Evolutionary conservation across 2,888 invertebrate species (phyloP), one percentile per base, ranked within the genome.

Genomic region (Ditylenchus weischeri): DNA sequence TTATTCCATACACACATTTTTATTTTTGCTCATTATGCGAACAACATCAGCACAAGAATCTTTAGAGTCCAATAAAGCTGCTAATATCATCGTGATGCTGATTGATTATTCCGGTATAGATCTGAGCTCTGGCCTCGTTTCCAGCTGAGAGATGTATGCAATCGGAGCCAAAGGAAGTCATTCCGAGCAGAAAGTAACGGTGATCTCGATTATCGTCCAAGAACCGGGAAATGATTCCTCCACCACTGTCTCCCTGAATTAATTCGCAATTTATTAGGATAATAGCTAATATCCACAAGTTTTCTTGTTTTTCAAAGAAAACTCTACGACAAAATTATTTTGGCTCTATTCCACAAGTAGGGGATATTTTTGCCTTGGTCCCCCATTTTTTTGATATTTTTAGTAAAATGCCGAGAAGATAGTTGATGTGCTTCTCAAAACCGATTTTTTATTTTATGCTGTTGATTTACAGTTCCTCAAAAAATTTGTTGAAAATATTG

Each of bases 221-320:
- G 54, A 54, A 54, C 11, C 21, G 23, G n/a, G 54, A 54, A 18
- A 54, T 54, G 2, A 43, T 43, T 1, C 54, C 54, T 23, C 54
- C 54, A 11, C 54, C 54, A 29, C 54, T 54, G 54, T 54, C 54
- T 2, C 54, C 54, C 54, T 54, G 10, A 54, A 54, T 54, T 15
- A 18, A 54, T 54, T 54, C 4, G 5, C 29, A 29, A 11, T 23
- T 29, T 15, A 7, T 54, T 13, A 54, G 23, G 2, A n/a, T 54
- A 13, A n/a, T 54, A 18, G 29, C 7, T 29, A 54, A 10, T 5
- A 23, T 54, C 23, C 13, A n/a, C n/a, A 29, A 10, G 54, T 54
- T 54, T 54, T 7, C 10, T 54, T 10, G 29, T 29, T 43, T 15
- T 43, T 8, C 8, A 6, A 43, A 3, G 8, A 43, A 43, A 43